Conservation (phyloP, 64 coral and sea anemone genomes). For the Montipora sp. region DNA sequence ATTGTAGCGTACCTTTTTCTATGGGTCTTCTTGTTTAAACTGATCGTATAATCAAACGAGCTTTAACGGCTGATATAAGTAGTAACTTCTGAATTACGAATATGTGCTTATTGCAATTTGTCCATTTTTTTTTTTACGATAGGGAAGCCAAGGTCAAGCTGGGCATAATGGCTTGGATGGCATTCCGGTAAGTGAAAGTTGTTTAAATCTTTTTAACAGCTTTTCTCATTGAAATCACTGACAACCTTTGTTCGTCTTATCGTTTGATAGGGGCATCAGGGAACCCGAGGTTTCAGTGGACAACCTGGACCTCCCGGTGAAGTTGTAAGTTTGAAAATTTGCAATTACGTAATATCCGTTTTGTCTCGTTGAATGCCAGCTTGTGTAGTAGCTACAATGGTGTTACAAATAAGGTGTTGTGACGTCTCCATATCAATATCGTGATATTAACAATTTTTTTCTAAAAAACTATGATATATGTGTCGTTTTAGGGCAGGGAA, state of each 20-base stretch:
- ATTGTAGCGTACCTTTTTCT: too few relatives aligned
- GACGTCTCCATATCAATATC: too few relatives aligned
- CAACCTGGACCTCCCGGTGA: not conserved
- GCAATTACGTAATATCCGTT: too few relatives aligned
- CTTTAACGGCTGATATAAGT: too few relatives aligned
- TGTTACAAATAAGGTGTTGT: not conserved
- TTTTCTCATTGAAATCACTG: too few relatives aligned
- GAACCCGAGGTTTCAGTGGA: not conserved
- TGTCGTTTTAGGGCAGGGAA: not conserved
- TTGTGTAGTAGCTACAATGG: not conserved
- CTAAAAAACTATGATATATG: too few relatives aligned
- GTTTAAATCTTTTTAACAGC: too few relatives aligned
- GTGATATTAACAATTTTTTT: too few relatives aligned
- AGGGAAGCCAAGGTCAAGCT: conserved; percentile 9
- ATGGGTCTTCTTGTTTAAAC: too few relatives aligned
- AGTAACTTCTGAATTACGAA: not conserved
- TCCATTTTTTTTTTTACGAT: not conserved
- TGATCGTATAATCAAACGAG: too few relatives aligned
- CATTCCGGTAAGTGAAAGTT: not conserved
- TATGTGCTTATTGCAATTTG: not conserved
- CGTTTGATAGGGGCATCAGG: not conserved
- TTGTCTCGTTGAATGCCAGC: not conserved
- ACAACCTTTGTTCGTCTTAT: not conserved
- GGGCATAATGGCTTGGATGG: conserved; percentile 5
- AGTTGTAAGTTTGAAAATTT: not conserved